Evolutionary conservation across 2,888 invertebrate genomes (phyloP).

Genomic region (Torymus auratus): DNA sequence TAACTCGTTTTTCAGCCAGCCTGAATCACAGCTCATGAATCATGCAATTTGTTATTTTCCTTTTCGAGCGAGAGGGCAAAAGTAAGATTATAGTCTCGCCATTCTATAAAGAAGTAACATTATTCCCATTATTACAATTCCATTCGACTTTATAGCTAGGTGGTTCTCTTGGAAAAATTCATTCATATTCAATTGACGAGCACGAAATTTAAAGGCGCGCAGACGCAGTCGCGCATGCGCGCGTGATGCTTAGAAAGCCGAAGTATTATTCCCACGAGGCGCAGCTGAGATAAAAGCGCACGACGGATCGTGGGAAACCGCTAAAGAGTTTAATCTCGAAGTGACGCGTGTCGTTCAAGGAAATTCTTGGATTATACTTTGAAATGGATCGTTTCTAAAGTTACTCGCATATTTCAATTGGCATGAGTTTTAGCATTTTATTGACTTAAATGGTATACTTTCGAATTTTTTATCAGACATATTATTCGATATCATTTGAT

Average conservation of each 20-base stretch:
- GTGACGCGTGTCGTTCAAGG: not conserved
- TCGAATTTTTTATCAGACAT: too few species aligned
- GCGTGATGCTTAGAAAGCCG: not conserved
- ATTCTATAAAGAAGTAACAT: too few species aligned
- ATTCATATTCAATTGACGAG: too few species aligned
- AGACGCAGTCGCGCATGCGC: not conserved
- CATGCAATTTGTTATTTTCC: constrained; percentile 12
- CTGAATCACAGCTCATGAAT: constrained; percentile 39
- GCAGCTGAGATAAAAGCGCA: constrained; percentile 36
- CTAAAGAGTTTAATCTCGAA: constrained; percentile 16
- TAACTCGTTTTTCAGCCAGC: constrained; percentile 33
- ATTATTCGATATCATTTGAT: too few species aligned
- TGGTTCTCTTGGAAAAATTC: too few species aligned
- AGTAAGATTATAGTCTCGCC: not conserved
- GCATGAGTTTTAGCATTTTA: too few species aligned
- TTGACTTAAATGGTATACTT: too few species aligned
- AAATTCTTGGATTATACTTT: not conserved
- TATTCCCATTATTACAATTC: too few species aligned
- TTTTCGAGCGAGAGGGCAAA: constrained; percentile 6
- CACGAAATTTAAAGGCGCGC: too few species aligned
- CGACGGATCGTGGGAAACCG: constrained; percentile 34
- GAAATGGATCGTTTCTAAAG: not conserved
- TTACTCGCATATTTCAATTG: too few species aligned
- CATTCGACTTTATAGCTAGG: too few species aligned
- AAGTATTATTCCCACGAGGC: constrained; percentile 28